Percentiles rank a stretch among this genome's conserved stretches.
Evolutionary conservation across 2,888 invertebrate genomes (phyloP).

Genomic region (Cataglyphis albicans): DNA sequence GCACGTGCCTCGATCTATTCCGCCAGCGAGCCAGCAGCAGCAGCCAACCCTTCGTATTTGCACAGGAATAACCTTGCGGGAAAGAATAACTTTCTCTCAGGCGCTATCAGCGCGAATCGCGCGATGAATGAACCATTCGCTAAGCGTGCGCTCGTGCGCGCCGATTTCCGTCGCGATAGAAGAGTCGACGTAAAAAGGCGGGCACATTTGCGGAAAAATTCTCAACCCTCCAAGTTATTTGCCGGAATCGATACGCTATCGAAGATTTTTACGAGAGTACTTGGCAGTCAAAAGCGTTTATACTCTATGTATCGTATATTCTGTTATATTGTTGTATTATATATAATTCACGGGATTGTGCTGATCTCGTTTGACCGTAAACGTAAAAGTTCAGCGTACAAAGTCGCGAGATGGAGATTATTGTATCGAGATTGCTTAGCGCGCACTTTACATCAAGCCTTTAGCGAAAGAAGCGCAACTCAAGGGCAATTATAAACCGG

Average conservation of each 20-base stretch:
- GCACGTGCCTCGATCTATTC: slow-evolving; percentile 51
- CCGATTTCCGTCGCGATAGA: slow-evolving; percentile 41
- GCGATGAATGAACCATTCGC: slow-evolving; percentile 50
- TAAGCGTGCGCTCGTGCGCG: slow-evolving; percentile 54
- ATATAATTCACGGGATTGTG: neutral
- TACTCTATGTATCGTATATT: neutral
- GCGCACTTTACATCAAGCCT: neutral
- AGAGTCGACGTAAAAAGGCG: slow-evolving; percentile 6
- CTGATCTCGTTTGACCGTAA: neutral
- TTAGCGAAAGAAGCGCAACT: neutral
- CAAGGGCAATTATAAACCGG: slow-evolving; percentile 28
- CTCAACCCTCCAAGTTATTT: neutral
- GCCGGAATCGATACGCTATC: neutral
- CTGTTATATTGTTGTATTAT: neutral
- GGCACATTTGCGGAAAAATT: slow-evolving; percentile 30
- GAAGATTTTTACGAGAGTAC: neutral
- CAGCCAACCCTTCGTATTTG: slow-evolving; percentile 49
- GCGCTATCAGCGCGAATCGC: slow-evolving; percentile 41
- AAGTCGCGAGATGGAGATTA: neutral
- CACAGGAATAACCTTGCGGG: slow-evolving; percentile 52
- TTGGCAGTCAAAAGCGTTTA: neutral
- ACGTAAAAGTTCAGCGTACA: neutral
- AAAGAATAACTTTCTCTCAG: slow-evolving; percentile 40
- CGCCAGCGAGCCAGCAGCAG: slow-evolving; percentile 27
- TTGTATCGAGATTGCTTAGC: neutral